A percentile compares a stretch with the other conserved stretches of the same genome.
Conservation (phyloP, 2,113 vertebrate species). For the Uria lomvia region DNA sequence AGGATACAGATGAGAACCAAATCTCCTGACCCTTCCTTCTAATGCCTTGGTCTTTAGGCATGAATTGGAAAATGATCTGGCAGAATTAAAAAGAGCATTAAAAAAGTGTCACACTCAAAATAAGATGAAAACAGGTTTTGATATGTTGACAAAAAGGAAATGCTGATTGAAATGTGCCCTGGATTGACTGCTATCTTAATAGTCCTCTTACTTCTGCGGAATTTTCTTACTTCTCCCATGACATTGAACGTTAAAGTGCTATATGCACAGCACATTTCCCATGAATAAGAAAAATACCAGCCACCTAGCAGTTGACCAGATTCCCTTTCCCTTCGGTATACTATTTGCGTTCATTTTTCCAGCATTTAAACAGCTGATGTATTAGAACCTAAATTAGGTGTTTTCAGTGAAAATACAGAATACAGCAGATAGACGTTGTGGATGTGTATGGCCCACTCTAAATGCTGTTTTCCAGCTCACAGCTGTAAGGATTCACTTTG, state of each 20-base stretch:
- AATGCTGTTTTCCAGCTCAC: neutral
- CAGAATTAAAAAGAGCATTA: neutral
- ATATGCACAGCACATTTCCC: neutral
- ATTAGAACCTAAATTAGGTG: neutral
- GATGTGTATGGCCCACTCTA: neutral
- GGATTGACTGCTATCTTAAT: neutral
- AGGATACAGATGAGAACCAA: neutral
- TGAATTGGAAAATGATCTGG: neutral
- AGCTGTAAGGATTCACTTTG: neutral
- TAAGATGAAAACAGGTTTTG: constrained; percentile 12
- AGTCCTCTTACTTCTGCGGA: neutral
- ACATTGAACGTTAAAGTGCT: neutral
- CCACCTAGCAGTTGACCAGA: neutral
- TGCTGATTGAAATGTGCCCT: neutral
- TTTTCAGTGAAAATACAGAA: neutral
- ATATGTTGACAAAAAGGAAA: neutral
- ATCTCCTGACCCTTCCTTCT: neutral
- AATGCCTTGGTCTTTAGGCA: neutral
- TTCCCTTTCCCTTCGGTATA: neutral
- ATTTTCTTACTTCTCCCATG: neutral
- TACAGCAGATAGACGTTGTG: neutral
- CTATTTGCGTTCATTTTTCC: neutral
- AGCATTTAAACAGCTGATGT: neutral
- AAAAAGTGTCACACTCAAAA: neutral
- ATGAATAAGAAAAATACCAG: neutral